A percentile compares a stretch with the other conserved stretches of the same genome.
Evolutionary conservation across 2,797 vertebrate genomes (phyloP).

Genomic region (Sternarchorhynchus goeldii): DNA sequence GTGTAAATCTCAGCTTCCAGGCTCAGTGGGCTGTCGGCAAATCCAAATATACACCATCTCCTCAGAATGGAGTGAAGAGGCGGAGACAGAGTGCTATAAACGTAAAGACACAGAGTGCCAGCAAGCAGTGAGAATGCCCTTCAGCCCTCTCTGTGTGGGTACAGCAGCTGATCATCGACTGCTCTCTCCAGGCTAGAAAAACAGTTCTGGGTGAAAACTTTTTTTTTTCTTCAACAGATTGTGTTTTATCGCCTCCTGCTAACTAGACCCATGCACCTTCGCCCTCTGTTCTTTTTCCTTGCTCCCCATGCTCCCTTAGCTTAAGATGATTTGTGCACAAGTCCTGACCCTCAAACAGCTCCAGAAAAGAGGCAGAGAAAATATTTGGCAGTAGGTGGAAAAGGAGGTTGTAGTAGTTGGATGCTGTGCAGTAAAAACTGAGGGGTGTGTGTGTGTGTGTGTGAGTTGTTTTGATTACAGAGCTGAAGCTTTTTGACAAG

Average conservation of each 20-base stretch:
- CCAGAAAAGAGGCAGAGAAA: slow-evolving; percentile 69
- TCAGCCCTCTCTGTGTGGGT: slow-evolving; percentile 63
- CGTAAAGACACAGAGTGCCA: slow-evolving; percentile 45
- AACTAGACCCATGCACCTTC: slow-evolving; percentile 38
- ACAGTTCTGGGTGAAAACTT: slow-evolving; percentile 74
- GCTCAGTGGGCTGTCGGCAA: slow-evolving; percentile 56
- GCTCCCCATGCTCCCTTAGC: slow-evolving; percentile 66
- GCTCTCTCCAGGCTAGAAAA: slow-evolving; percentile 71
- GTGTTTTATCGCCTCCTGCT: slow-evolving; percentile 79
- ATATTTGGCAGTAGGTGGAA: slow-evolving; percentile 45
- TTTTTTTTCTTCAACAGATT: slow-evolving; percentile 71
- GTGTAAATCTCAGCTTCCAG: slow-evolving; percentile 52
- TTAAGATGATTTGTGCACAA: slow-evolving; percentile 81
- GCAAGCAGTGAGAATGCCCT: slow-evolving; percentile 58
- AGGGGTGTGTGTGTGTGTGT: slow-evolving; percentile 20
- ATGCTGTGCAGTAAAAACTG: slow-evolving; percentile 4
- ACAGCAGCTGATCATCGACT: slow-evolving; percentile 69
- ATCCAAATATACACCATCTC: slow-evolving; percentile 33
- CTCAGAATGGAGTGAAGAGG: slow-evolving; percentile 29
- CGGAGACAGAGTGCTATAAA: slow-evolving; percentile 20
- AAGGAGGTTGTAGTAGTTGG: slow-evolving; percentile 67
- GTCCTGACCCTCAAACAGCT: slow-evolving; percentile 79
- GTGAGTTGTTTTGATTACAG: slow-evolving; percentile 30
- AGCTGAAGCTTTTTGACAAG: slow-evolving; percentile 34
- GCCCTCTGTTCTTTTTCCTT: slow-evolving; percentile 46